Conservation (phyloP, 2,113 vertebrate genomes). For the Blennius ocellaris region DNA sequence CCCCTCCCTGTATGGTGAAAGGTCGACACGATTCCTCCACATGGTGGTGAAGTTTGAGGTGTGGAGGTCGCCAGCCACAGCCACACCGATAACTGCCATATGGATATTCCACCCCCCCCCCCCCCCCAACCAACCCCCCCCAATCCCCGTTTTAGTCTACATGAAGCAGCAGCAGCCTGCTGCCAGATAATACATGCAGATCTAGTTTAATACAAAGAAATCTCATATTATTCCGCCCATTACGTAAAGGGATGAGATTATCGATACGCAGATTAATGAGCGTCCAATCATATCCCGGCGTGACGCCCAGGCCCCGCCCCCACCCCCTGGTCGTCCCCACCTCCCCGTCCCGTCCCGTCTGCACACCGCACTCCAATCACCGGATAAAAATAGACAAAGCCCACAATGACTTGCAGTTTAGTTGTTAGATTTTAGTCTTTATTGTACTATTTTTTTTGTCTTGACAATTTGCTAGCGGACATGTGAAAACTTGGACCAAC, state of each 20-base stretch:
- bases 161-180: conserved; percentile 18
- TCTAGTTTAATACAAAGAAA: conserved; percentile 65
- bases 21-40: no score
- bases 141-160: no score
- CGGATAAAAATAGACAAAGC: conserved; percentile 42
- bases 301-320: conserved; percentile 8
- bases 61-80: no score
- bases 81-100: no score
- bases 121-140: no score
- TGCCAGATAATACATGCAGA: conserved; percentile 45
- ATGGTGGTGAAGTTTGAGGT: no score
- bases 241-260: conserved; percentile 78
- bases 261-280: conserved; percentile 72
- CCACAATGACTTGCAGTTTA: conserved; percentile 49
- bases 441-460: conserved; percentile 76
- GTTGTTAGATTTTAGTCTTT: conserved; percentile 82
- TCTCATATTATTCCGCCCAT: conserved; percentile 61
- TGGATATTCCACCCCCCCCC: no score
- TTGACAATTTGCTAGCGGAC: conserved; percentile 80
- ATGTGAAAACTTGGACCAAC: conserved; percentile 79
- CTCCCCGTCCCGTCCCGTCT: background rate
- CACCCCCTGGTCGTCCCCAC: background rate
- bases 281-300: conserved; percentile 45
- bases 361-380: background rate
- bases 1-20: no score